Percentiles rank a stretch among this genome's conserved stretches.
These are phyloP conservation scores for Drosophila tropicalis DNA, from an alignment of 1,140 invertebrate species.

Conservation along the genomic window DNA sequence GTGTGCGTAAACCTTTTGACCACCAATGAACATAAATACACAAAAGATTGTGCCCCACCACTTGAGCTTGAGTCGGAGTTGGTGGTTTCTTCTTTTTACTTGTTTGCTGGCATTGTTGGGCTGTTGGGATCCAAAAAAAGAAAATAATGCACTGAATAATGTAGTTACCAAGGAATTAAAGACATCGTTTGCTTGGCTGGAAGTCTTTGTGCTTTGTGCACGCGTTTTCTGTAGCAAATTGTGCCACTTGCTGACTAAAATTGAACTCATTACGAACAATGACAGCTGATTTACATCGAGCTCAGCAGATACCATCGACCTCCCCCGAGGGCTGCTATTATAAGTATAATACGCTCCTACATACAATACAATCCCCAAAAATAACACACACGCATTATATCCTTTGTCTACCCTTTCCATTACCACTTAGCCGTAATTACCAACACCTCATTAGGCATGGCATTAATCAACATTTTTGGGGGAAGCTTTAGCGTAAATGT, in stretches of 20 bases:
- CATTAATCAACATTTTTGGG: constrained; percentile 58
- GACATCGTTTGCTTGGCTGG: constrained; percentile 29
- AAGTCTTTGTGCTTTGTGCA: constrained; percentile 22
- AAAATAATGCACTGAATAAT: constrained; percentile 50
- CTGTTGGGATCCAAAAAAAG: neutral
- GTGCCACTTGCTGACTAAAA: constrained; percentile 40
- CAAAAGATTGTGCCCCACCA: constrained; percentile 31
- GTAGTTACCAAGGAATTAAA: constrained; percentile 54
- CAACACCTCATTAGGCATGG: constrained; percentile 70
- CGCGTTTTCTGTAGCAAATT: constrained; percentile 15
- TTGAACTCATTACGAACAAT: constrained; percentile 68
- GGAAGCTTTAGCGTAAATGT: constrained; percentile 4
- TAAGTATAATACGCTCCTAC: no score
- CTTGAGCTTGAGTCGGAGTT: constrained; percentile 3
- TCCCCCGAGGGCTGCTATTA: constrained; percentile 37
- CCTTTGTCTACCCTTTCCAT: neutral
- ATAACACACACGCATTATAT: constrained; percentile 36
- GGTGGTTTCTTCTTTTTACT: neutral
- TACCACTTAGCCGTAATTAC: constrained; percentile 38
- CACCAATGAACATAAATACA: constrained; percentile 34
- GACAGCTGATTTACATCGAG: constrained; percentile 50
- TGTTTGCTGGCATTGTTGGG: constrained; percentile 16
- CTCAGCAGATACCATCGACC: constrained; percentile 9
- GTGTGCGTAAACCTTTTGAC: constrained; percentile 31
- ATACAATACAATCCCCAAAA: constrained; percentile 35